Evolutionary conservation across 2,797 vertebrate species (phyloP).

Genomic region (Micrastur ruficollis): DNA sequence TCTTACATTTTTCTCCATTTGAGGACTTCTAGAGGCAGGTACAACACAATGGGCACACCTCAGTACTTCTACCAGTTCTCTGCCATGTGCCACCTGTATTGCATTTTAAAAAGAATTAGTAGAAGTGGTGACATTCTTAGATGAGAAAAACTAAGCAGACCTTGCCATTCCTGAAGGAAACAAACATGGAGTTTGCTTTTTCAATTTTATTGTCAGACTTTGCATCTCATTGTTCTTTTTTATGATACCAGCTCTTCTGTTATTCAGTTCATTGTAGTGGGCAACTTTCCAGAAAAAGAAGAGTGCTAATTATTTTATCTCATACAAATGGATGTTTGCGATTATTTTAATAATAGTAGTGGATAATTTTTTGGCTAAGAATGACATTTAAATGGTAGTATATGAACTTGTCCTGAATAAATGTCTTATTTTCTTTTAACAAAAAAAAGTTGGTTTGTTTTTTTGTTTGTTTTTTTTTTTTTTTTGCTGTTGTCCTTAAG

Average conservation of each 20-base stretch:
- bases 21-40: neutral
- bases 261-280: neutral
- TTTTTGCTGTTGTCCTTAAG: neutral
- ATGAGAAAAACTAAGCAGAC: neutral
- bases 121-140: neutral
- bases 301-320: neutral
- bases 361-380: neutral
- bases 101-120: neutral
- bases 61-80: neutral
- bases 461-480: too few relatives aligned
- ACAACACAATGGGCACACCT: accelerated
- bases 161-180: neutral
- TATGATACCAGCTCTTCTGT: neutral
- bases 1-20: neutral
- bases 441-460: too few relatives aligned
- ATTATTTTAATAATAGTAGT: neutral
- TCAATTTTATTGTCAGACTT: neutral
- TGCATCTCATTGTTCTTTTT: neutral
- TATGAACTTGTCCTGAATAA: neutral
- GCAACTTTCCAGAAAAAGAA: neutral
- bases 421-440: neutral
- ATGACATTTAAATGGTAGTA: neutral
- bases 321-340: neutral
- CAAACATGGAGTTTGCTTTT: neutral
- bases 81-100: neutral